phyloP scores from a whole-genome alignment of 2,888 invertebrate species.

The Balanococcus diminutus region DNA sequence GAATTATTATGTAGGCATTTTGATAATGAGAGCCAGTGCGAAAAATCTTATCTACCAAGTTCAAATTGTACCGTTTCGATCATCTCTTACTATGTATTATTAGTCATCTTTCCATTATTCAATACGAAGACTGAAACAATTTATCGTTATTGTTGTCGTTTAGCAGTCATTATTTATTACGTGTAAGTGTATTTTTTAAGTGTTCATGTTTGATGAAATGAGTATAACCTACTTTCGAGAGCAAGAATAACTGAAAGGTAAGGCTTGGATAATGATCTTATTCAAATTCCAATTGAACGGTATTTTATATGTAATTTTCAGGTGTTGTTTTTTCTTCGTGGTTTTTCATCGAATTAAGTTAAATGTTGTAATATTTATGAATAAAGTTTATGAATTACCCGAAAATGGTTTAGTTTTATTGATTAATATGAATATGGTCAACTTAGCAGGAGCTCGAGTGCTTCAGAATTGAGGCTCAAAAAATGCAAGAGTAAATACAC shows the following conservation, averaged over 20 bases:
- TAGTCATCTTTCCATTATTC: background rate
- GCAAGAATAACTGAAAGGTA: background rate
- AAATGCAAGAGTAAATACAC: too few relatives aligned
- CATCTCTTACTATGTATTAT: background rate
- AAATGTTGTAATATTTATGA: background rate
- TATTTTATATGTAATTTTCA: background rate
- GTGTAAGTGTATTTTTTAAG: background rate
- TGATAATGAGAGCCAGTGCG: too few relatives aligned
- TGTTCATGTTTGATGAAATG: background rate
- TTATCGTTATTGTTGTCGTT: slow-evolving; percentile 17
- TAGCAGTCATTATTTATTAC: slow-evolving; percentile 10
- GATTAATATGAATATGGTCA: too few relatives aligned
- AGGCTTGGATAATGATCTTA: background rate
- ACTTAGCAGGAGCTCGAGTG: too few relatives aligned
- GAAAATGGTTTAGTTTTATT: background rate
- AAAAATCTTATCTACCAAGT: too few relatives aligned
- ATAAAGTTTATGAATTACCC: background rate
- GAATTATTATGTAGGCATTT: background rate
- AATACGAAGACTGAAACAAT: slow-evolving; percentile 2
- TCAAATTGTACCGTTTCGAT: too few relatives aligned
- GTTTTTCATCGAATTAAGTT: slow-evolving; percentile 6
- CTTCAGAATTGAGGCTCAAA: too few relatives aligned
- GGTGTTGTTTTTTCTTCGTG: slow-evolving; percentile 19
- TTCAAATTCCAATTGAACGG: background rate
- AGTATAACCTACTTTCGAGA: background rate